Evolutionary conservation across 2,113 vertebrate species (phyloP), one percentile per base, ranked within the genome.

Genomic region (Pholis gunnellus): DNA sequence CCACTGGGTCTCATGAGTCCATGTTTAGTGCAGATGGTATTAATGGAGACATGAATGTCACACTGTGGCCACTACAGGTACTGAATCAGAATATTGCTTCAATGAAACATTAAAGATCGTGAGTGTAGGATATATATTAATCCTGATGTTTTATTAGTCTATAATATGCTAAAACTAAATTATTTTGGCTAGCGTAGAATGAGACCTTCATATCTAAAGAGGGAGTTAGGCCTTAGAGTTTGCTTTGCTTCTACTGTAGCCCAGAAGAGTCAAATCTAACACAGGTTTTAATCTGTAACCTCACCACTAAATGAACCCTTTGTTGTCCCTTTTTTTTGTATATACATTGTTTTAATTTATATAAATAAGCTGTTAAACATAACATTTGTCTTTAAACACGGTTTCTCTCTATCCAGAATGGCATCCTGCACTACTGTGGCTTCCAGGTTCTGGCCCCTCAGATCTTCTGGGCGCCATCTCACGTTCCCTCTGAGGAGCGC

Each of bases 11-110:
- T 72, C 72, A 84, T 0, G 89, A 94, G 75, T 94, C 95, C 63
- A 96, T 96, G 95, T 97, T 96, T 84, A 94, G 89, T 29, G 87
- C 92, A 13, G 80, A 85, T 76, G 96, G 96, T 11, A 69, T 97
- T 79, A 95, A 96, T 5, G 96, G 96, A 56, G 96, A 97, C 89
- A 94, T 97, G 70, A 97, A 97, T 54, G 72, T 97, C 22, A 78
- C 95, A 17, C 94, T 97, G 64, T 97, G 96, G 96, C 96, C 96
- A 34, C 73, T 97, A 54, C 97, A 97, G 95, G 95, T 97, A 83
- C 15, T 15, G 0, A 29, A n/a, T 46, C 1, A 56, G 13, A 2
- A 20, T 15, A 34, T 50, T 5, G 0, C 22, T 27, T 4, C 1
- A 14, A 25, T 5, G 17, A 22, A 25, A 11, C 15, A 9, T 27